Evolutionary conservation across 2,888 invertebrate genomes (phyloP), one percentile per base, ranked within the genome.

Genomic region (Patella depressa): DNA sequence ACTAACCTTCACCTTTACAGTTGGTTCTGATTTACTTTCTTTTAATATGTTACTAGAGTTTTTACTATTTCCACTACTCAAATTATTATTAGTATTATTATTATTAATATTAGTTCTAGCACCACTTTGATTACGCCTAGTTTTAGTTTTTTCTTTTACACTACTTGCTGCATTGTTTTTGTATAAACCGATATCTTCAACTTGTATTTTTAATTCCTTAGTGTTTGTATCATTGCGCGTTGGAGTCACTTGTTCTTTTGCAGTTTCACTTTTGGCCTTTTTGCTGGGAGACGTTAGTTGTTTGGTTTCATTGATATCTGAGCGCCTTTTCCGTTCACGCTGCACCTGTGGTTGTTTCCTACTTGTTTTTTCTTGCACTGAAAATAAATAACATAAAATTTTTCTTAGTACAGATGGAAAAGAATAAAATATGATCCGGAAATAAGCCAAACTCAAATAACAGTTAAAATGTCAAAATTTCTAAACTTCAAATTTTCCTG

Each of bases 1-100:
- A 72, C 53, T 69, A 59, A 72, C 76, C 73, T 76, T 76, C 65
- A 76, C 76, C 76, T 76, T 76, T 29, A 29, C 29, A 53, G 53
- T 24, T 54, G 71, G 54, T 24, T 75, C 75, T n/a, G 71, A 71
- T 72, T 34, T 57, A 53, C 70, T n/a, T 71, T 76, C 65, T 65
- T 76, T 76, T 45, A 45, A 45, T 45, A 45, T 45, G 9, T 45
- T 45, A 45, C 45, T 45, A 45, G 45, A 45, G 65, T 76, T 69
- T 57, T 76, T 71, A 29, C 69, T 55, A 59, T 72, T 72, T 72
- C 69, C 69, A 65, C 34, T 57, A 11, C 72, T 19, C 53, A 59
- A 69, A 65, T n/a, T 72, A 71, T 69, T 73, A 24, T 54, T 24
- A 53, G 45, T 73, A 55, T 73, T 73, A n/a, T 53, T 54, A 76